Evolutionary conservation across 2,797 vertebrate species (phyloP).

Genomic region (Percopsis omiscomaycus): DNA sequence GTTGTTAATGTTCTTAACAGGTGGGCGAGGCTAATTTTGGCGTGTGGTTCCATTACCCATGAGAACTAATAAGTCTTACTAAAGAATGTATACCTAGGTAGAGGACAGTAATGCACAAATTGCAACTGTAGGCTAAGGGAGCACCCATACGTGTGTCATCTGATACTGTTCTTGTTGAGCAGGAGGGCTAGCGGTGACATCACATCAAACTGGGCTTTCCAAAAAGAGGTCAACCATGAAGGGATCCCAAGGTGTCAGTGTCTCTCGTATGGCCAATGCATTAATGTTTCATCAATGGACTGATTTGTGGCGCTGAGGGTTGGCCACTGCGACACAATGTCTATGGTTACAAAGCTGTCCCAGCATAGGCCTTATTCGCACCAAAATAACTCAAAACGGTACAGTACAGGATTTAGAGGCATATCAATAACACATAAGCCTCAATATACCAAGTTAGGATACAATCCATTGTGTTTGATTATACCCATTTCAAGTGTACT

Average conservation of each 20-base stretch:
- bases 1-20: no score
- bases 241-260: conserved; percentile 46
- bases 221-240: conserved; percentile 40
- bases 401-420: no score
- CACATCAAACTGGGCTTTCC: conserved; percentile 18
- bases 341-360: conserved; percentile 48
- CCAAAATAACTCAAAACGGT: conserved; percentile 17
- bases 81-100: no score
- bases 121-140: no score
- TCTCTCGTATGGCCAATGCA: conserved; percentile 52
- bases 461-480: no score
- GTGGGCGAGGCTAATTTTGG: no score
- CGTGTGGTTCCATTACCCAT: no score
- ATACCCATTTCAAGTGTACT: no score
- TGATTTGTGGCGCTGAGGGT: conserved; percentile 47
- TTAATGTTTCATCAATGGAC: conserved; percentile 69
- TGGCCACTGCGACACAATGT: conserved; percentile 32
- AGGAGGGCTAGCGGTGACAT: conserved; percentile 19
- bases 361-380: conserved; percentile 17
- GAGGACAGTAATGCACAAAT: no score
- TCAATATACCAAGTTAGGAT: no score
- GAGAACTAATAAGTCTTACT: no score
- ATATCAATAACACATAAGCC: conserved; percentile 12
- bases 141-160: no score
- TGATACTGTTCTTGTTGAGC: background rate